Conservation (phyloP, 2,888 invertebrate species). For the Quadroppia sp. region DNA sequence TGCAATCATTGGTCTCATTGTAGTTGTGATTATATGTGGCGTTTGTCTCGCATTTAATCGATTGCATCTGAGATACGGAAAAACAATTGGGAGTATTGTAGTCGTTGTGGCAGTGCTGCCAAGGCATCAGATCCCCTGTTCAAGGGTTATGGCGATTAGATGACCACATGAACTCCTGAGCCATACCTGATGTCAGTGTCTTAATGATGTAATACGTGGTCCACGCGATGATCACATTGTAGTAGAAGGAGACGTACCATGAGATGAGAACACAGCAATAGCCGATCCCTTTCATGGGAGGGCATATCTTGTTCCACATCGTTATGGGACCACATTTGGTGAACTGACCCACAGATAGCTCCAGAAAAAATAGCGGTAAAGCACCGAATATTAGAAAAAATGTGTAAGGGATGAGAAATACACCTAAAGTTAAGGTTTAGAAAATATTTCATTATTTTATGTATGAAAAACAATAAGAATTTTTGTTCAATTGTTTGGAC, state of each 20-base stretch:
- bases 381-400: conserved; percentile 71
- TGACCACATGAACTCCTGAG: neutral
- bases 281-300: conserved; percentile 62
- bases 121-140: conserved; percentile 62
- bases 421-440: conserved; percentile 56
- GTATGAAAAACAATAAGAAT: too few relatives aligned
- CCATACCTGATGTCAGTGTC: conserved; percentile 58
- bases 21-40: neutral
- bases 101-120: conserved; percentile 73
- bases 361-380: conserved; percentile 73
- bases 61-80: conserved; percentile 40
- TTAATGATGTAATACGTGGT: conserved; percentile 73
- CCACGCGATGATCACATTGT: conserved; percentile 82
- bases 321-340: conserved; percentile 67
- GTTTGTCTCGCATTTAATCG: neutral
- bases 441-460: conserved; percentile 25
- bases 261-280: conserved; percentile 74
- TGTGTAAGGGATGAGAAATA: conserved; percentile 70
- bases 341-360: conserved; percentile 70
- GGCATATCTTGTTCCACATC: conserved; percentile 63
- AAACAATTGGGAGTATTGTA: conserved; percentile 72
- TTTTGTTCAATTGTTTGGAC: too few relatives aligned
- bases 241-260: conserved; percentile 72
- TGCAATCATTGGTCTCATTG: conserved; percentile 9
- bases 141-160: neutral